Conservation (phyloP, 2,113 vertebrate species). For the Nesogale talazaci region DNA sequence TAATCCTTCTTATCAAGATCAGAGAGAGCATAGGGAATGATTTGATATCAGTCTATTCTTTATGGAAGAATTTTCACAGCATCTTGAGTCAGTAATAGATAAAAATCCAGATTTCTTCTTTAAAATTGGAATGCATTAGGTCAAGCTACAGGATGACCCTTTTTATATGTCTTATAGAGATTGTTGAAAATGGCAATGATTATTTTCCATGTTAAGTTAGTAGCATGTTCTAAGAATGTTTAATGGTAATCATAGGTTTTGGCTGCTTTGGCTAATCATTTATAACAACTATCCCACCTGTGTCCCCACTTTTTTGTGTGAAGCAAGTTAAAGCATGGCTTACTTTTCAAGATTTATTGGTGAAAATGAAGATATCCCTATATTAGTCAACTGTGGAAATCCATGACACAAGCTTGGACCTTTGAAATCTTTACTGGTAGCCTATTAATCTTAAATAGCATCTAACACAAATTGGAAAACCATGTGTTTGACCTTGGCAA, state of each 20-base stretch:
- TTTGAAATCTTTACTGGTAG: not conserved
- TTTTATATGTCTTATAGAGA: not conserved
- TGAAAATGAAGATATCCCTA: not conserved
- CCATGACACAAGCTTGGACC: not conserved
- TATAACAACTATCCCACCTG: rapidly evolving
- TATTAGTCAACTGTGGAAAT: not conserved
- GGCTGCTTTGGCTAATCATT: rapidly evolving
- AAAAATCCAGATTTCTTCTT: not conserved
- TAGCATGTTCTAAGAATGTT: not conserved
- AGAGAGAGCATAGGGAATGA: not conserved
- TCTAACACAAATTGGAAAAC: not conserved
- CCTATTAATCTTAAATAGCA: not conserved
- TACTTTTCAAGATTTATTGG: slow-evolving; percentile 23
- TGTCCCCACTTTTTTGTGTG: not conserved
- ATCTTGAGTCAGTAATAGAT: not conserved
- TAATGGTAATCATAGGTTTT: not conserved
- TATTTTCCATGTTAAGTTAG: not conserved
- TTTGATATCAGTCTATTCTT: not conserved
- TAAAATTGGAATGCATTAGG: not conserved
- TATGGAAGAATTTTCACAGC: not conserved
- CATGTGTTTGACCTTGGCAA: too few relatives aligned
- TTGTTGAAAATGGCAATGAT: not conserved
- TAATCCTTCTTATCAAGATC: not conserved
- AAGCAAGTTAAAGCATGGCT: not conserved
- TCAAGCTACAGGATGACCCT: not conserved